Base-by-base conservation (phyloP, 2,888 invertebrate genomes). In the Diaperis boleti region DNA sequence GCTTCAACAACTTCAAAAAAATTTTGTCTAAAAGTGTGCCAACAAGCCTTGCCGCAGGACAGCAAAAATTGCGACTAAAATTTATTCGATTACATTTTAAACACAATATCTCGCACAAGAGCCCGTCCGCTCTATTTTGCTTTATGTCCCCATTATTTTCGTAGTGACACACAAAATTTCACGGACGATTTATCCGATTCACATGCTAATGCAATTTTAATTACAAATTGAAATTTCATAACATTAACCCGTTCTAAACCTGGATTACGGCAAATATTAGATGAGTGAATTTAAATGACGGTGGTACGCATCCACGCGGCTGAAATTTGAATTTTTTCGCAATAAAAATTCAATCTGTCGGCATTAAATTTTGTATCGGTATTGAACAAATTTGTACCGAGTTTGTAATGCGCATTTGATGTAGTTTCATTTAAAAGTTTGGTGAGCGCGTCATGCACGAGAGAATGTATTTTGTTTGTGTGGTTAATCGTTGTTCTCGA, bases 191-290 rank as follows among this genome's bases (percentile, higher is more conserved):
- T 56, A 14, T 13, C 10, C 31, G 18, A 22, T 45, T 29, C 42
- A 39, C 29, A 54, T 54, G 35, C 37, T 52, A 52, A 59, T 42
- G 22, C 42, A 50, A 14, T 50, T 72, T 72, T 69, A 69, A 72
- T 72, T 69, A 69, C 69, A 64, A 69, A 70, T 70, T 70, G 70
- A 66, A 68, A 70, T 70, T 71, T 68, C 66, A 69, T 70, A 68
- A 66, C 65, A 70, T 69, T 62, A 65, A 66, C 61, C 66, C 66
- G 62, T 57, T 63, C 56, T 60, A 66, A 66, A 69, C 67, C 66
- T 56, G 66, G 71, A 69, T 72, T 70, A 68, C 62, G 52, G 66
- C 62, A 54, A 64, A 67, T 61, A 47, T 61, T 67, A 66, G 65
- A 62, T 66, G 63, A 61, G 65, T 61, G 52, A 68, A 64, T 63